A percentile compares a stretch with the other conserved stretches of the same genome.
phyloP scores from a whole-genome alignment of 2,797 vertebrate species.

The Gambelia wislizenii region DNA sequence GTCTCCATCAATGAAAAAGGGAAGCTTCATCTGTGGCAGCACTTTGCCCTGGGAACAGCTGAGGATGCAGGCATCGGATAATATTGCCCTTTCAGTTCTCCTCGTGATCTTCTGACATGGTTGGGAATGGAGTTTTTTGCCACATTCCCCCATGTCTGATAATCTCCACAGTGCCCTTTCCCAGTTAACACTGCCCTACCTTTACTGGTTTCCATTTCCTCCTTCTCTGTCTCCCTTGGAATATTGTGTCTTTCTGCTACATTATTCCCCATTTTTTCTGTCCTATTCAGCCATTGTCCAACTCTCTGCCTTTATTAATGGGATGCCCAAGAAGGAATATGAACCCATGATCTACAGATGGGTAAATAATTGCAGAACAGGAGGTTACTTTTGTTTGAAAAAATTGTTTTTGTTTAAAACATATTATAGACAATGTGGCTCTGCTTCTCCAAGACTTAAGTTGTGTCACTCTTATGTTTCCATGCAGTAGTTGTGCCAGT shows the following conservation, averaged over 20 bases:
- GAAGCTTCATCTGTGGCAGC: too few relatives aligned
- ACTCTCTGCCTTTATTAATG: not conserved
- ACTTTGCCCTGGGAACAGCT: too few relatives aligned
- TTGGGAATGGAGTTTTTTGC: too few relatives aligned
- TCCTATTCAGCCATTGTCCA: not conserved
- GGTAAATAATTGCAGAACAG: not conserved
- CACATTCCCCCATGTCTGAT: too few relatives aligned
- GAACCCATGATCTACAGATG: not conserved
- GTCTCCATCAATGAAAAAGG: too few relatives aligned
- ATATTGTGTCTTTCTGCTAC: not conserved
- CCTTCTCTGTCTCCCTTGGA: not conserved
- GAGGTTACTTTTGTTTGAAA: not conserved
- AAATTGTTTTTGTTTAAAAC: not conserved
- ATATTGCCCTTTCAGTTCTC: too few relatives aligned
- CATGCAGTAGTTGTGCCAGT: not conserved
- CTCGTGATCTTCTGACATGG: too few relatives aligned
- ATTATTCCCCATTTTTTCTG: not conserved
- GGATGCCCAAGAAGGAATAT: not conserved
- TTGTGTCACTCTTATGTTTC: not conserved
- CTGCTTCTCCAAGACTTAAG: not conserved
- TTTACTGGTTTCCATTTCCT: not conserved
- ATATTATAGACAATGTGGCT: not conserved
- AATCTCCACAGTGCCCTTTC: not conserved
- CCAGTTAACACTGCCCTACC: too few relatives aligned
- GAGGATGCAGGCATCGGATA: too few relatives aligned